Conservation (phyloP, 2,888 invertebrate genomes). For the Baccha elongata region DNA sequence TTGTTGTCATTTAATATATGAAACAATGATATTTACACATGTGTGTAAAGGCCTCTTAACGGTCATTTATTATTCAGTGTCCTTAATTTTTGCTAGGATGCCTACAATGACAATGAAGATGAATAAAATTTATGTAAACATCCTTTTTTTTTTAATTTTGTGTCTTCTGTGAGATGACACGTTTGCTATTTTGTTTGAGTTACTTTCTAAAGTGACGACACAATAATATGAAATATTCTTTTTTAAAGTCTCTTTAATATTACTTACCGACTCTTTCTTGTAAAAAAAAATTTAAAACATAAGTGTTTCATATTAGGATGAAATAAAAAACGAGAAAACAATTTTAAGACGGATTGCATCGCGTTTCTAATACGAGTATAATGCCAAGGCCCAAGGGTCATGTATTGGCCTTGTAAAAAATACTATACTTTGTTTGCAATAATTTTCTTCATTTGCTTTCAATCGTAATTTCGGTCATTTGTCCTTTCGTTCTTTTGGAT, state of each 20-base stretch:
- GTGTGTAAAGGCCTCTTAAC: slow-evolving; percentile 46
- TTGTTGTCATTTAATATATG: slow-evolving; percentile 25
- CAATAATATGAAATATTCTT: background rate
- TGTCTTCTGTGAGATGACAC: background rate
- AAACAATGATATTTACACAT: slow-evolving; percentile 56
- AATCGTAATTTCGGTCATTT: no score
- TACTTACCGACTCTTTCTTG: background rate
- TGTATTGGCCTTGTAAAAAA: background rate
- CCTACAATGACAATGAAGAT: background rate
- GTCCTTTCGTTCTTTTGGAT: no score
- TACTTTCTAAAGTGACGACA: background rate
- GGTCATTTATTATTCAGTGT: slow-evolving; percentile 71
- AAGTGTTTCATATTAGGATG: slow-evolving; percentile 3
- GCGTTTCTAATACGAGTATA: background rate
- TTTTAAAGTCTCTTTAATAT: background rate
- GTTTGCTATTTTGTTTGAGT: slow-evolving; percentile 5
- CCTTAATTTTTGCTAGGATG: slow-evolving; percentile 61
- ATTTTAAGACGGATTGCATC: slow-evolving; percentile 53
- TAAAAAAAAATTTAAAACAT: slow-evolving; percentile 18
- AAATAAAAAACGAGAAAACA: slow-evolving; percentile 47
- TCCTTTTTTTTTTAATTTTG: background rate
- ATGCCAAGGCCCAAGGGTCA: background rate
- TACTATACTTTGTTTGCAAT: no score
- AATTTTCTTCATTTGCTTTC: no score
- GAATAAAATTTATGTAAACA: background rate